Evolutionary conservation across 2,888 invertebrate species (phyloP).

Genomic region (Didymodactylos carnosus): DNA sequence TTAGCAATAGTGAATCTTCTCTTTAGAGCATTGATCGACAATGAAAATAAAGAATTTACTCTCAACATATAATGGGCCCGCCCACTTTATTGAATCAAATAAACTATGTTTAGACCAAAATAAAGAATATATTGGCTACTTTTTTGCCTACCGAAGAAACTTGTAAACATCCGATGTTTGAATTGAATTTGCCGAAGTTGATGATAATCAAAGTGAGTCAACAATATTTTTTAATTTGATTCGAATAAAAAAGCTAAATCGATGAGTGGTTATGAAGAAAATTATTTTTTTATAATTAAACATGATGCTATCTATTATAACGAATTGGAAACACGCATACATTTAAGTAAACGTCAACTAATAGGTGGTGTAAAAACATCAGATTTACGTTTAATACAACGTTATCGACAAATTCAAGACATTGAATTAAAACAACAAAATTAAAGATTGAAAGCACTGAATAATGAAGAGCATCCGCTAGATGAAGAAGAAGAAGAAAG

Average conservation of each 20-base stretch:
- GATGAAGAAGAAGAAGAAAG: not conserved
- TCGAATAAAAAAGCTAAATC: slow-evolving; percentile 98
- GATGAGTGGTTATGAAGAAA: slow-evolving; percentile 82
- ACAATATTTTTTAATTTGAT: slow-evolving; percentile 83
- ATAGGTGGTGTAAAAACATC: slow-evolving; percentile 3
- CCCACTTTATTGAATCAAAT: no score
- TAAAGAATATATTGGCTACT: slow-evolving; percentile 97
- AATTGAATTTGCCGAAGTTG: slow-evolving; percentile 58
- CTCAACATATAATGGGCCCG: no score
- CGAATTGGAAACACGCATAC: slow-evolving; percentile 57
- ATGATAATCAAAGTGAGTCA: slow-evolving; percentile 53
- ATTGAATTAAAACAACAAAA: slow-evolving; percentile 4
- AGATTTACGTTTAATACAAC: not conserved
- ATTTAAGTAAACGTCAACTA: slow-evolving; percentile 4
- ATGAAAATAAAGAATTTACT: no score
- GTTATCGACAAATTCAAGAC: slow-evolving; percentile 1
- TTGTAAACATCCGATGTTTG: slow-evolving; percentile 60
- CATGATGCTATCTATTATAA: slow-evolving; percentile 78
- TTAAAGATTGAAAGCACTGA: not conserved
- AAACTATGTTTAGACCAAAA: no score
- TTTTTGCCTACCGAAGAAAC: slow-evolving; percentile 83
- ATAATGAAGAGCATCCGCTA: no score
- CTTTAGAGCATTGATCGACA: slow-evolving; percentile 87
- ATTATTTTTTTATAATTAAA: slow-evolving; percentile 79
- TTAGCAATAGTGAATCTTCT: no score